phyloP scores from a whole-genome alignment of 2,113 vertebrate species.

The Oncorhynchus masou region DNA sequence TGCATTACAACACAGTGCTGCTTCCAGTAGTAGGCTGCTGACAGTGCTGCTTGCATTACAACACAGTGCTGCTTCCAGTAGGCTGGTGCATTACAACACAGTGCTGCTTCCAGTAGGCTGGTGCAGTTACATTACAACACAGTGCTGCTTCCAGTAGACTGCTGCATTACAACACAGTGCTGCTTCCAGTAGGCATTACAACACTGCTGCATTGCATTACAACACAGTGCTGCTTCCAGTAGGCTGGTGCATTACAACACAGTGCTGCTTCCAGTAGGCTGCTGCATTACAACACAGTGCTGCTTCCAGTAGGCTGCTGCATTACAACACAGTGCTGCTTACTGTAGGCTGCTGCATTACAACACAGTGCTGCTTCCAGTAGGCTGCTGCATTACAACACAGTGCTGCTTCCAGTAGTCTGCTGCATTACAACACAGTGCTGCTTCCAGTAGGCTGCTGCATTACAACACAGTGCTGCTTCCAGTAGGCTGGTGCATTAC shows the following conservation, averaged over 20 bases:
- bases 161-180: slow-evolving; percentile 69
- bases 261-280: slow-evolving; percentile 64
- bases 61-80: slow-evolving; percentile 59
- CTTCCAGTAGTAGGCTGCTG: slow-evolving; percentile 52
- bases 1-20: slow-evolving; percentile 69
- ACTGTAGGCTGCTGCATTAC: too few species aligned
- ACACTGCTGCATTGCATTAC: too few species aligned
- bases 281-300: slow-evolving; percentile 72
- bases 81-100: slow-evolving; percentile 71
- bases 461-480: too few species aligned
- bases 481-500: slow-evolving; percentile 68
- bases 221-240: too few species aligned
- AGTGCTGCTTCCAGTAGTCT: too few species aligned
- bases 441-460: too few species aligned
- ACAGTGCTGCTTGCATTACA: slow-evolving; percentile 48
- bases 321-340: too few species aligned
- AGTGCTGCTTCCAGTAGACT: slow-evolving; percentile 64
- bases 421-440: too few species aligned
- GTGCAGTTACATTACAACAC: slow-evolving; percentile 73
- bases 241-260: too few species aligned
- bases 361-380: too few species aligned
- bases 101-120: slow-evolving; percentile 65
- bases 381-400: too few species aligned
- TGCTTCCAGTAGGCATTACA: slow-evolving; percentile 47
- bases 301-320: slow-evolving; percentile 66